Evolutionary conservation across 2,888 invertebrate species (phyloP).

Genomic region (Mythimna impura): DNA sequence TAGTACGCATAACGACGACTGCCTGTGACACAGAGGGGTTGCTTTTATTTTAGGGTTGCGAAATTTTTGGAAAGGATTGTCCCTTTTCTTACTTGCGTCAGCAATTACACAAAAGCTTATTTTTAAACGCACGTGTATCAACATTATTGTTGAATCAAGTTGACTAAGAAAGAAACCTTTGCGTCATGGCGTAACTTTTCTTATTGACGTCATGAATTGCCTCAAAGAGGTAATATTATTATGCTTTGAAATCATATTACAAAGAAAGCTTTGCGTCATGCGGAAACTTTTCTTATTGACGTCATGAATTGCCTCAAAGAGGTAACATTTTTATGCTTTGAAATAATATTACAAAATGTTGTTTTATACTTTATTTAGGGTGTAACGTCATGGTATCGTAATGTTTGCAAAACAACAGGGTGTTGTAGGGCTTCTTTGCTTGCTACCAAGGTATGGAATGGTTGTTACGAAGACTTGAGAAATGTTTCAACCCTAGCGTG

Average conservation of each 20-base stretch:
- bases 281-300: constrained; percentile 45
- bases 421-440: constrained; percentile 6
- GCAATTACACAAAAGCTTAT: constrained; percentile 38
- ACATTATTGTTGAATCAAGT: constrained; percentile 9
- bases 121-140: constrained; percentile 26
- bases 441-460: not conserved
- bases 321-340: constrained; percentile 19
- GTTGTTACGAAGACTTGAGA: not conserved
- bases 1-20: constrained; percentile 71
- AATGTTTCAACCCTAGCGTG: constrained; percentile 44
- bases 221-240: constrained; percentile 30
- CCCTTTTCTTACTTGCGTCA: constrained; percentile 39
- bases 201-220: constrained; percentile 53
- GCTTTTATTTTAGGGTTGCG: constrained; percentile 58
- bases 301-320: constrained; percentile 45
- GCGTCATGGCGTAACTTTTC: constrained; percentile 26
- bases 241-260: not conserved
- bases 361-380: constrained; percentile 18
- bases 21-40: constrained; percentile 62
- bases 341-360: constrained; percentile 36
- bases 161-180: constrained; percentile 38
- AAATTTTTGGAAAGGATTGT: constrained; percentile 36
- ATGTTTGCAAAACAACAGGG: not conserved
- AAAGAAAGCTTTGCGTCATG: constrained; percentile 30
- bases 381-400: constrained; percentile 18